Percentiles rank a stretch among this genome's conserved stretches.
phyloP scores from a whole-genome alignment of 2,113 vertebrate species.

The Callopanchax toddi region DNA sequence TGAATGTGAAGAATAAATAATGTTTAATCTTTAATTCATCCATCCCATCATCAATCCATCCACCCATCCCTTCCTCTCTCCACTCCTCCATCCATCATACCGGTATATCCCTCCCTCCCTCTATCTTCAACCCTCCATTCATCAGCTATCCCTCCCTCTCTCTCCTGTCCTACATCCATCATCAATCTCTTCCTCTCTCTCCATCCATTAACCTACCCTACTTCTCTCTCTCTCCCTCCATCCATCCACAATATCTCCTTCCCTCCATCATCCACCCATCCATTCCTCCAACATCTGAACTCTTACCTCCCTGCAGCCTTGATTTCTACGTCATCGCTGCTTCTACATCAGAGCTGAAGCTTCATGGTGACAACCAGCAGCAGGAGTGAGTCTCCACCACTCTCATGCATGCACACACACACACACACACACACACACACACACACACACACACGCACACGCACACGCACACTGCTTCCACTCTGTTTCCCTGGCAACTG shows the following conservation, averaged over 20 bases:
- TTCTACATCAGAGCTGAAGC: slow-evolving; percentile 41
- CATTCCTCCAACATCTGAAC: background rate
- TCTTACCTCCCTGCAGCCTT: slow-evolving; percentile 74
- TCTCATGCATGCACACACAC: slow-evolving; percentile 7
- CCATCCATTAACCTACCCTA: too few species aligned
- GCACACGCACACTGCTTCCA: slow-evolving; percentile 37
- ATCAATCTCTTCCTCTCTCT: too few species aligned
- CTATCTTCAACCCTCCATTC: too few species aligned
- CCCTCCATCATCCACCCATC: slow-evolving; percentile 15
- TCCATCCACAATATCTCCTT: too few species aligned
- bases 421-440: slow-evolving; percentile 29
- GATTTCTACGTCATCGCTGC: slow-evolving; percentile 53
- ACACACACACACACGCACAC: slow-evolving; percentile 9
- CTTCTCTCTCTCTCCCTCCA: too few species aligned
- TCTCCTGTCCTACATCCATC: too few species aligned
- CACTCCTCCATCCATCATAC: too few species aligned
- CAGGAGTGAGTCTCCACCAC: slow-evolving; percentile 26
- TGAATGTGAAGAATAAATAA: too few species aligned
- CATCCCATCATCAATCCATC: slow-evolving; percentile 8
- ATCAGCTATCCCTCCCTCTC: too few species aligned
- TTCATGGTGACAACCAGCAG: slow-evolving; percentile 25
- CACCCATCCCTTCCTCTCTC: too few species aligned
- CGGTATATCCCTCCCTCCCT: too few species aligned
- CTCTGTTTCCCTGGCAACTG: slow-evolving; percentile 77
- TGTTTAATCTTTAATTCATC: too few species aligned